These are phyloP conservation scores for Tinamus major DNA, from an alignment of 2,797 vertebrate species.

Conservation along the genomic window DNA sequence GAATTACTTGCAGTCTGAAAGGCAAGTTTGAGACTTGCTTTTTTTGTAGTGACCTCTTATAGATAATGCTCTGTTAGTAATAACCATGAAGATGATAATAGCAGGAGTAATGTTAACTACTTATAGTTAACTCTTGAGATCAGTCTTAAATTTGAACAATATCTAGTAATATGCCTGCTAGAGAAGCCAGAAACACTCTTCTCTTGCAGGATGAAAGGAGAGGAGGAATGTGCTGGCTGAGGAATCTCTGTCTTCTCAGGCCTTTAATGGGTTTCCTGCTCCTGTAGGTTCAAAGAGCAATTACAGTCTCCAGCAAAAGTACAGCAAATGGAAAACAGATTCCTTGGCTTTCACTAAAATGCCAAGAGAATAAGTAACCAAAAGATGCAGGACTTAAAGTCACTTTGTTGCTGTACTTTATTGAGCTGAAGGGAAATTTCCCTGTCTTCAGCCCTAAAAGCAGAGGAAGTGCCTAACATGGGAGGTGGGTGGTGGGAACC, in stretches of 20 bases:
- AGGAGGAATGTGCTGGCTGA: slow-evolving; percentile 76
- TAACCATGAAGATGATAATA: slow-evolving; percentile 2
- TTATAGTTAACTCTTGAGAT: slow-evolving; percentile 15
- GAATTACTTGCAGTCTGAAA: neutral
- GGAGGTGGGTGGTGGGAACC: neutral
- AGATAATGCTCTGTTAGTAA: neutral
- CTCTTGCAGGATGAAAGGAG: slow-evolving; percentile 73
- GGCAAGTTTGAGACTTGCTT: neutral
- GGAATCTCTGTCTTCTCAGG: slow-evolving; percentile 70
- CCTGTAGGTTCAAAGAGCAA: slow-evolving; percentile 79
- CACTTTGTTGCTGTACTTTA: slow-evolving; percentile 4
- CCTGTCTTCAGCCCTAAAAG: neutral
- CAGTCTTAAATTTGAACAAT: slow-evolving; percentile 44
- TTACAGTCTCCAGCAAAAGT: slow-evolving; percentile 77
- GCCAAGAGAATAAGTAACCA: slow-evolving; percentile 64
- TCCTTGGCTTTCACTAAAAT: slow-evolving; percentile 67
- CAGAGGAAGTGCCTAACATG: neutral
- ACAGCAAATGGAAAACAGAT: slow-evolving; percentile 83
- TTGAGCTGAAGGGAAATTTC: slow-evolving; percentile 8
- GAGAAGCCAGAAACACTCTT: slow-evolving; percentile 51
- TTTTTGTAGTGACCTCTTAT: neutral
- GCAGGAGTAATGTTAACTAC: slow-evolving; percentile 3
- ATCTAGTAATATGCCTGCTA: slow-evolving; percentile 29
- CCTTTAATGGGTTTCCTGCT: slow-evolving; percentile 80
- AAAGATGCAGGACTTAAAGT: slow-evolving; percentile 59